Evolutionary conservation across 2,888 invertebrate genomes (phyloP).

Genomic region (Rhimphoctona megacephalus): DNA sequence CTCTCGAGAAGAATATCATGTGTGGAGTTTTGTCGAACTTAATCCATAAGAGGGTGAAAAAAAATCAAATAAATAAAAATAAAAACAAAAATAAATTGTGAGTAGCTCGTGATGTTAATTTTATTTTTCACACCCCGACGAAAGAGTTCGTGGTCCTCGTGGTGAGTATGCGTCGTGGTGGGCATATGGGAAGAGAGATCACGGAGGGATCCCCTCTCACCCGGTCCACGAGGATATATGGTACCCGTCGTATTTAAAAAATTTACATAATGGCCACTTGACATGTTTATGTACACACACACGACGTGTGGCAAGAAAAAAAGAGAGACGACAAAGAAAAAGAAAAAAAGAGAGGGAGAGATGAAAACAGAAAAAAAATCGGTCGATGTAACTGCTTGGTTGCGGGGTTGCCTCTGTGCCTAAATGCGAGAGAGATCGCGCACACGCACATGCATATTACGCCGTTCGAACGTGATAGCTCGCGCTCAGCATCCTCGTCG

Average conservation of each 20-base stretch:
- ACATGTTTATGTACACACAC: constrained; percentile 83
- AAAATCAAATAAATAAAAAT: constrained; percentile 34
- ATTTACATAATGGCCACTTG: constrained; percentile 83
- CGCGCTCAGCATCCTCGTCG: constrained; percentile 35
- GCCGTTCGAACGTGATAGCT: constrained; percentile 23
- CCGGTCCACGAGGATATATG: constrained; percentile 76
- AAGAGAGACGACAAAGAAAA: not conserved
- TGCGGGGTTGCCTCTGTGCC: not conserved
- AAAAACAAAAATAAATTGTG: constrained; percentile 26
- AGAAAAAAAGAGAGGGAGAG: constrained; percentile 4
- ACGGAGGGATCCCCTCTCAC: constrained; percentile 32
- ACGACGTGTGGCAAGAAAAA: constrained; percentile 55
- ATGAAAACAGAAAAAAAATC: constrained; percentile 14
- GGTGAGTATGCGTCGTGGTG: constrained; percentile 30
- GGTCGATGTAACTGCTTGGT: constrained; percentile 21
- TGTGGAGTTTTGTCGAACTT: constrained; percentile 69
- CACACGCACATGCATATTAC: constrained; percentile 35
- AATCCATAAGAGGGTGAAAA: constrained; percentile 70
- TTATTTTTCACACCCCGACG: constrained; percentile 82
- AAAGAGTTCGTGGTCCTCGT: constrained; percentile 31
- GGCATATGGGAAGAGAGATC: constrained; percentile 44
- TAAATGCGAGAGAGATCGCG: constrained; percentile 28
- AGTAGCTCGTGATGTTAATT: constrained; percentile 78
- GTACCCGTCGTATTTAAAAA: constrained; percentile 83
- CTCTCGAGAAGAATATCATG: constrained; percentile 37